Base-by-base conservation (phyloP, 2,113 vertebrate genomes). In the Nothoprocta perdicaria region DNA sequence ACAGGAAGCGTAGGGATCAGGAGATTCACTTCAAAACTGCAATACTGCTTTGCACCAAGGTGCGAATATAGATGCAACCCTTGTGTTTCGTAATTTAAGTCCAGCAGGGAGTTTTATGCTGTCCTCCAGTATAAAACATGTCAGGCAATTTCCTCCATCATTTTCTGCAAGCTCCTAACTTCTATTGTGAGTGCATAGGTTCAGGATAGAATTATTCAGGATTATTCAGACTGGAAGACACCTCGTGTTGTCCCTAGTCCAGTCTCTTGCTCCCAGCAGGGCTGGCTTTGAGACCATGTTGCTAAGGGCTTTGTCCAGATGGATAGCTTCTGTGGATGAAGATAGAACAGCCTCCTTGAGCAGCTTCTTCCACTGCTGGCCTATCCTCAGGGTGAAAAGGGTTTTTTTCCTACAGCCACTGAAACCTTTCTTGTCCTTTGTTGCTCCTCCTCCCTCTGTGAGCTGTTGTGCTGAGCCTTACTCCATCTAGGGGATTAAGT, bases 1-100 rank as follows among this genome's bases (percentile, higher is more conserved):
- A 23, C 29, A 23, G 4, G 24, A 26, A 60, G 17, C 3, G 2
- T 4, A 0, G 0, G 5, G 17, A 22, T 62, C 50, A 48, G 29
- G 18, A 78, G 7, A 74, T n/a, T 29, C 6, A 24, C 12, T 40
- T 89, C 19, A 86, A 73, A 83, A 45, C 14, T 67, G 12, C 17
- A 53, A 4, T 35, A 23, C 21, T 55, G 27, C 27, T 61, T 35
- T 60, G 50, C 75, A 80, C 5, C 11, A 27, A 40, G 52, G 31
- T 23, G 14, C 13, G 58, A 33, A 58, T 46, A 19, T 67, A 48
- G 12, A 72, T 24, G 4, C 23, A 91, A 17, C 1, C 3, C 4
- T 55, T 67, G 58, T 43, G 38, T 48, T 86, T 73, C 58, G 53
- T 2, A 48, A 62, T 62, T 69, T n/a, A 84, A 88, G 1, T 29